Evolutionary conservation across 1,140 invertebrate genomes (phyloP).

Genomic region (Leptestheria dahalacensis): DNA sequence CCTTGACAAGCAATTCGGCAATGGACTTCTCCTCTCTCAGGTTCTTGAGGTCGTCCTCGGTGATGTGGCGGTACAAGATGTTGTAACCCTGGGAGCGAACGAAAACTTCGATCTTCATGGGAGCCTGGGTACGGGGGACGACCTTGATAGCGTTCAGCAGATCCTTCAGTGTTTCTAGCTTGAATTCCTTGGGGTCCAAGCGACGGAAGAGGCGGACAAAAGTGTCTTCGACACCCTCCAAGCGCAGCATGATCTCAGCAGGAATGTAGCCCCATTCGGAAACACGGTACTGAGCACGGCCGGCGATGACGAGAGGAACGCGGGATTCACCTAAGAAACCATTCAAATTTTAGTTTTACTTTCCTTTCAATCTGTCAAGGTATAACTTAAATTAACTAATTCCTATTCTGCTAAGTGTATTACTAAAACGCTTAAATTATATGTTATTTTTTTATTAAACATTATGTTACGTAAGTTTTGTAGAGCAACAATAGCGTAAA

Average conservation of each 20-base stretch:
- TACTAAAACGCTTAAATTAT: no score
- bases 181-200: constrained; percentile 17
- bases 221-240: constrained; percentile 16
- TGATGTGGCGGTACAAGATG: constrained; percentile 16
- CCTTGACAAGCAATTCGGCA: constrained; percentile 7
- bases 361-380: no score
- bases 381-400: no score
- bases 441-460: no score
- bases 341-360: no score
- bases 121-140: constrained; percentile 8
- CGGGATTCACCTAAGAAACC: constrained; percentile 12
- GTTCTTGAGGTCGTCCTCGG: constrained; percentile 4
- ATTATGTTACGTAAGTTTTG: no score
- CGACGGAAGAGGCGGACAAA: constrained; percentile 13
- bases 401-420: no score
- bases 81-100: constrained; percentile 13
- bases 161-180: constrained; percentile 14
- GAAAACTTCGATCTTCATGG: constrained; percentile 15
- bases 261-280: constrained; percentile 14
- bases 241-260: not conserved
- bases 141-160: constrained; percentile 13
- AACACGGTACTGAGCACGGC: constrained; percentile 12
- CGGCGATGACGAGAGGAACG: constrained; percentile 12
- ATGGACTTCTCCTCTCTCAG: constrained; percentile 10
- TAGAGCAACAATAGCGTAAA: no score